Percentiles rank a stretch among this genome's conserved stretches.
Conservation (phyloP, 2,888 invertebrate genomes). For the Punctoribates punctum region DNA sequence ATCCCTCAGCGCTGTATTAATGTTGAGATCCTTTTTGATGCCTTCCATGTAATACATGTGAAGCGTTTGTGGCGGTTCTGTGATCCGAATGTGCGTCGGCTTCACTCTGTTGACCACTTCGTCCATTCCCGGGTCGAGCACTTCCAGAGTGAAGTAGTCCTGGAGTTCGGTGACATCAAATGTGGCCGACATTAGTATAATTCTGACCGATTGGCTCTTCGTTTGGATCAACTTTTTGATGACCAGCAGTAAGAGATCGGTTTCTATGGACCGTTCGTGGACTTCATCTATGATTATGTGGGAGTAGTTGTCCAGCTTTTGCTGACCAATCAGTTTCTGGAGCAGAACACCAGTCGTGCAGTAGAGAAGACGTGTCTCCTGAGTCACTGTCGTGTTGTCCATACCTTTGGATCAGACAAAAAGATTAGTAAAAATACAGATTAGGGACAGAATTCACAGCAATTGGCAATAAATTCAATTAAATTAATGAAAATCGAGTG, state of each 20-base stretch:
- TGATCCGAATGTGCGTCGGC: constrained; percentile 35
- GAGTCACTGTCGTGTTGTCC: constrained; percentile 58
- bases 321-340: constrained; percentile 68
- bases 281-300: constrained; percentile 91
- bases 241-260: constrained; percentile 81
- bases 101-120: background rate
- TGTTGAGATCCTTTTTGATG: background rate
- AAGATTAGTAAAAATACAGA: too few species aligned
- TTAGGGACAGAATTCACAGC: too few species aligned
- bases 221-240: constrained; percentile 71
- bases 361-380: constrained; percentile 73
- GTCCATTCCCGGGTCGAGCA: background rate
- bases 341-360: constrained; percentile 85
- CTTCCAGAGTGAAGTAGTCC: constrained; percentile 63
- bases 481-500: background rate
- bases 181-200: constrained; percentile 92
- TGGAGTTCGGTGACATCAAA: constrained; percentile 70
- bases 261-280: constrained; percentile 85
- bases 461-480: background rate
- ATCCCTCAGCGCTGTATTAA: background rate
- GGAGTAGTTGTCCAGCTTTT: constrained; percentile 71
- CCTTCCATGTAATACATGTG: background rate
- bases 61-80: background rate
- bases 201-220: constrained; percentile 64
- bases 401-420: constrained; percentile 56